Conservation (phyloP, 1,140 invertebrate genomes). For the Ips typographus region DNA sequence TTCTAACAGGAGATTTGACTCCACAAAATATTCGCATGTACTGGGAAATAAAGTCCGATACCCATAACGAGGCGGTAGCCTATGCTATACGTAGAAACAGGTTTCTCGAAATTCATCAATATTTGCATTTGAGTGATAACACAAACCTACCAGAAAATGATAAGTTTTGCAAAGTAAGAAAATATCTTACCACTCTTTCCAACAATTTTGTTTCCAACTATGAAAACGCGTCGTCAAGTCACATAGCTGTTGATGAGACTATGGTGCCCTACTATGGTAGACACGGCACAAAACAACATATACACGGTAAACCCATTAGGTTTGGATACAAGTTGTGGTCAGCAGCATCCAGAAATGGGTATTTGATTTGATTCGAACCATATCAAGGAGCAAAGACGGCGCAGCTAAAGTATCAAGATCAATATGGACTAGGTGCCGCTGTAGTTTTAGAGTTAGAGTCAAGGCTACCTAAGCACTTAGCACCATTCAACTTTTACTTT, state of each 20-base stretch:
- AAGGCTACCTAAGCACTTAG: neutral
- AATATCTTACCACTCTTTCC: slow-evolving; percentile 10
- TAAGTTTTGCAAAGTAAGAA: slow-evolving; percentile 31
- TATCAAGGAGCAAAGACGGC: slow-evolving; percentile 27
- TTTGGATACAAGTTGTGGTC: slow-evolving; percentile 39
- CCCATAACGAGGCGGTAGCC: neutral
- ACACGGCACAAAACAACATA: slow-evolving; percentile 31
- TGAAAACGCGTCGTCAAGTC: neutral
- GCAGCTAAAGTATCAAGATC: neutral
- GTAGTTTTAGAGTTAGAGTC: neutral
- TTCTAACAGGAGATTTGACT: neutral
- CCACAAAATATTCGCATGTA: neutral
- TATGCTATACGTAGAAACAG: neutral
- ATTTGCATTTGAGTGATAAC: slow-evolving; percentile 26
- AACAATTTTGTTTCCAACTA: slow-evolving; percentile 6
- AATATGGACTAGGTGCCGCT: slow-evolving; percentile 5
- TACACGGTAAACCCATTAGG: slow-evolving; percentile 37
- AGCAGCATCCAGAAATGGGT: slow-evolving; percentile 27
- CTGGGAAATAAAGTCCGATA: slow-evolving; percentile 9
- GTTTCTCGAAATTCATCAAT: neutral
- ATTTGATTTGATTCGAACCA: slow-evolving; percentile 35
- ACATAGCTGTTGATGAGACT: slow-evolving; percentile 29
- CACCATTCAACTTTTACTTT: slow-evolving; percentile 2
- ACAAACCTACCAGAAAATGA: slow-evolving; percentile 13
- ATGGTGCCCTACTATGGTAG: slow-evolving; percentile 37